A percentile compares a stretch with the other conserved stretches of the same genome.
Evolutionary conservation across 2,113 vertebrate species (phyloP).

Genomic region (Bufo bufo): DNA sequence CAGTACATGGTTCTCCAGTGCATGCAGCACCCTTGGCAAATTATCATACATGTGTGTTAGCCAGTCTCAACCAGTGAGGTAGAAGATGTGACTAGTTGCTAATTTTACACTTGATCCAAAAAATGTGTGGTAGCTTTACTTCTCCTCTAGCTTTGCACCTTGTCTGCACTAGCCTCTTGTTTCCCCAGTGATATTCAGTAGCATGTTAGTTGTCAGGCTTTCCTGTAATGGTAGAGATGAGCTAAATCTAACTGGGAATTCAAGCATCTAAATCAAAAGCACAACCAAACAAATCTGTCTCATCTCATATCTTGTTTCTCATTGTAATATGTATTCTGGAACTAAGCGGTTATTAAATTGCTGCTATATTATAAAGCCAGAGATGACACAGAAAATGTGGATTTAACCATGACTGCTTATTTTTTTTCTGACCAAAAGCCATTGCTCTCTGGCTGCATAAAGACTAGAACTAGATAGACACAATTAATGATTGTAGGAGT

Average conservation of each 20-base stretch:
- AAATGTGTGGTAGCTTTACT: not conserved
- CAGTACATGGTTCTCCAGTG: too few relatives aligned
- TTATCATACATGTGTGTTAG: too few relatives aligned
- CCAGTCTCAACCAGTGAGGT: too few relatives aligned
- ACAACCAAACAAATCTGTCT: not conserved
- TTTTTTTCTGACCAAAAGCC: not conserved
- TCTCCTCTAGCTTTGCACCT: not conserved
- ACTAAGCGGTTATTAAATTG: slow-evolving; percentile 6
- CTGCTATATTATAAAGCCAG: not conserved
- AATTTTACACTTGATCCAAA: not conserved
- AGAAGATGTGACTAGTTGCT: not conserved
- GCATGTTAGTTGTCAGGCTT: not conserved
- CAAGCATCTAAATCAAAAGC: not conserved
- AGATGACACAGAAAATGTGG: slow-evolving; percentile 2
- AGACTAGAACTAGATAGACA: not conserved
- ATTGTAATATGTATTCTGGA: not conserved
- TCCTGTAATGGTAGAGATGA: not conserved
- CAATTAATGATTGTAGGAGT: not conserved
- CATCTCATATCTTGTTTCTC: not conserved
- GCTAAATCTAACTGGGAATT: not conserved
- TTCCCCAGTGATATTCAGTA: not conserved
- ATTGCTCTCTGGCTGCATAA: not conserved
- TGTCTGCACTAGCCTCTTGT: not conserved
- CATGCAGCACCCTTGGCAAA: too few relatives aligned
- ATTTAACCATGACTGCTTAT: not conserved